Evolutionary conservation across 2,113 vertebrate species (phyloP).

Genomic region (Ochotona princeps): DNA sequence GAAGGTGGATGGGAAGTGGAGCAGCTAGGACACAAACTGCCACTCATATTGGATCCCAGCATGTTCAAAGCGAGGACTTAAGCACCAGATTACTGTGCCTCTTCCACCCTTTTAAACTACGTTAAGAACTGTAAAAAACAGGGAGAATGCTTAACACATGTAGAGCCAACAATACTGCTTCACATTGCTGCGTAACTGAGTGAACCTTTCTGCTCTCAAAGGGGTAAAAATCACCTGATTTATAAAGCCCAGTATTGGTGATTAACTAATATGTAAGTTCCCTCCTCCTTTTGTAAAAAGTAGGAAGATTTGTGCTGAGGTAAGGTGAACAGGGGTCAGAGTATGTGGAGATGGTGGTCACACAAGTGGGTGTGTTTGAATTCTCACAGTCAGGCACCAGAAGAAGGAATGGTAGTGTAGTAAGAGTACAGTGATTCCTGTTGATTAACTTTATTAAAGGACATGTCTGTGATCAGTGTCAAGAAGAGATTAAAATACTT

Average conservation of each 20-base stretch:
- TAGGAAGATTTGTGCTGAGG: background rate
- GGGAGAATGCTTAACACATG: background rate
- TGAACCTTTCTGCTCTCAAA: constrained; percentile 36
- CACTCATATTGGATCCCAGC: too few relatives aligned
- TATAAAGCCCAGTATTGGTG: background rate
- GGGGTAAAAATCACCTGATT: background rate
- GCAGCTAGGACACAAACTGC: too few relatives aligned
- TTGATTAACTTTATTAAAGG: background rate
- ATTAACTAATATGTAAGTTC: background rate
- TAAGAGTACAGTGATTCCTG: constrained; percentile 13
- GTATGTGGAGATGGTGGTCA: background rate
- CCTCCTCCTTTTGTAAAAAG: background rate
- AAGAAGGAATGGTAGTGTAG: background rate
- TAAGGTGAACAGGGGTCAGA: background rate
- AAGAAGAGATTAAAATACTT: constrained; percentile 54
- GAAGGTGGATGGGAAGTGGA: too few relatives aligned
- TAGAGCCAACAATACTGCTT: background rate
- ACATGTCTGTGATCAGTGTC: constrained; percentile 11
- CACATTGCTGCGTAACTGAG: background rate
- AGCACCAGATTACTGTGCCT: too few relatives aligned
- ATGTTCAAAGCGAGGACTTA: too few relatives aligned
- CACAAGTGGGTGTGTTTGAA: background rate
- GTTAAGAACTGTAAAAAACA: background rate
- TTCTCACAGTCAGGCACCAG: background rate
- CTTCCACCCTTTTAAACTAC: background rate